phyloP scores from a whole-genome alignment of 1,140 invertebrate genomes.

The Nasonia vitripennis region DNA sequence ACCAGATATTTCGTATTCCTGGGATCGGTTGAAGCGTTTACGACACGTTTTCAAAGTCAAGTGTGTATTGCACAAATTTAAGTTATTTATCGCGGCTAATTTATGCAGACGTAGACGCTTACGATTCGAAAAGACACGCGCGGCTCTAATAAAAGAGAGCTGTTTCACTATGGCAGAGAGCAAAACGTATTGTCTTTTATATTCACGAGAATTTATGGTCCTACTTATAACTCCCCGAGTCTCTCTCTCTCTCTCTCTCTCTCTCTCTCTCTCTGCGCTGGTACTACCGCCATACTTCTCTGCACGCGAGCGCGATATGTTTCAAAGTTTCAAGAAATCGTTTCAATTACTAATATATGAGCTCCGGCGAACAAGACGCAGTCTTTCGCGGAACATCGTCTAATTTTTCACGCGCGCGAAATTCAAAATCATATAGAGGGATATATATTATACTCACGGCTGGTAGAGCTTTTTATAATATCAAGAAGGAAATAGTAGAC shows the following conservation, averaged over 20 bases:
- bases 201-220: constrained; percentile 47
- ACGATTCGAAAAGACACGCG: background rate
- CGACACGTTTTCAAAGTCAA: no score
- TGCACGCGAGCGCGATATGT: background rate
- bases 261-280: background rate
- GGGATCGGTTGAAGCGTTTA: no score
- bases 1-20: no score
- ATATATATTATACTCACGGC: no score
- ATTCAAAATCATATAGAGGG: background rate
- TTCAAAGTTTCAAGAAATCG: constrained; percentile 41
- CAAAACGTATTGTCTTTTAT: constrained; percentile 48
- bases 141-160: constrained; percentile 19
- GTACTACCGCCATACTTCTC: background rate
- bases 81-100: background rate
- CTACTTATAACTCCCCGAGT: constrained; percentile 43
- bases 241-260: background rate
- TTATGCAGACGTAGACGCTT: background rate
- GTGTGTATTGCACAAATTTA: no score
- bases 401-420: background rate
- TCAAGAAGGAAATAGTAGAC: no score
- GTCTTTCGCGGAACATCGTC: background rate
- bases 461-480: background rate
- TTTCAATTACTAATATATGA: constrained; percentile 46
- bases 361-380: background rate
- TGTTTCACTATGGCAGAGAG: constrained; percentile 22